Evolutionary conservation across 2,113 vertebrate genomes (phyloP).

Genomic region (Alosa alosa): DNA sequence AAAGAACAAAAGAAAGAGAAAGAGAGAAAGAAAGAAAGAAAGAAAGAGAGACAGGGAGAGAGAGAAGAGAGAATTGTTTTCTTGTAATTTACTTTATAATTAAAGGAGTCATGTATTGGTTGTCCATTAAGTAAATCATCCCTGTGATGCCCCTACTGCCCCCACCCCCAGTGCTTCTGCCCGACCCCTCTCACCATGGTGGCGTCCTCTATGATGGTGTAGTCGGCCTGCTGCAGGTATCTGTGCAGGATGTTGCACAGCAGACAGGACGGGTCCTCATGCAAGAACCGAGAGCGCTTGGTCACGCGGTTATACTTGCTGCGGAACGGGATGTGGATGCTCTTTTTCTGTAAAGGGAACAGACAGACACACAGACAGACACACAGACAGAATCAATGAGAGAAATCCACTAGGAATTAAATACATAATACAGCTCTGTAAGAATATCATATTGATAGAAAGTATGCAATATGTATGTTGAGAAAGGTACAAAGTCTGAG

Average conservation of each 20-base stretch:
- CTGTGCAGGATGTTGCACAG: constrained; percentile 96
- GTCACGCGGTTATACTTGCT: constrained; percentile 97
- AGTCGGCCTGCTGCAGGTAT: constrained; percentile 94
- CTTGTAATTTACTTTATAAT: too few relatives aligned
- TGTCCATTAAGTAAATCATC: too few relatives aligned
- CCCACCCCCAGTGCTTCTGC: background rate
- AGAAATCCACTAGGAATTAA: background rate
- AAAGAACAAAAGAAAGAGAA: too few relatives aligned
- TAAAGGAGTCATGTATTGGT: too few relatives aligned
- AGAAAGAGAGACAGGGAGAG: too few relatives aligned
- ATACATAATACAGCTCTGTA: background rate
- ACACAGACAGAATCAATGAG: constrained; percentile 12
- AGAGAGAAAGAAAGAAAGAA: too few relatives aligned
- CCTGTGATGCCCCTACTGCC: too few relatives aligned
- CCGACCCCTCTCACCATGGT: constrained; percentile 81
- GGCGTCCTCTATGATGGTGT: constrained; percentile 91
- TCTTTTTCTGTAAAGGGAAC: constrained; percentile 83
- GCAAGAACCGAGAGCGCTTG: constrained; percentile 89
- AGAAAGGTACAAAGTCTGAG: background rate
- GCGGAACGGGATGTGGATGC: constrained; percentile 90
- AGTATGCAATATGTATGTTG: background rate
- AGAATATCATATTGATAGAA: background rate
- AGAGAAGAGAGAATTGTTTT: too few relatives aligned
- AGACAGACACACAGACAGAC: background rate
- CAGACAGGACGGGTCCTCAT: constrained; percentile 96